Percentiles rank a stretch among this genome's conserved stretches.
Evolutionary conservation across 2,797 vertebrate species (phyloP).

Genomic region (Aulostomus chinensis): DNA sequence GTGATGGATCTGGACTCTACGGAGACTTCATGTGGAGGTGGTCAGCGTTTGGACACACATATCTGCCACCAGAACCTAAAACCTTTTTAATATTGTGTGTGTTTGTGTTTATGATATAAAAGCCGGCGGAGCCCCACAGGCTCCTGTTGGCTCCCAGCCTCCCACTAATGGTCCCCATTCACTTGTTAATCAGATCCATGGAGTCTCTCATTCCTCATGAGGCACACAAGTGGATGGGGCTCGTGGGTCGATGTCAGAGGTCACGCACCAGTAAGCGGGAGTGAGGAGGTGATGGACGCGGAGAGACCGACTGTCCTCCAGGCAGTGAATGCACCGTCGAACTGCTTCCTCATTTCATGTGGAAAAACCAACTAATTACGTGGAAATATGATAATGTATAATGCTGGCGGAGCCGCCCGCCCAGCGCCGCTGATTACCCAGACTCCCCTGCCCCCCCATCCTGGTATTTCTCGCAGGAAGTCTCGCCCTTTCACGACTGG

Average conservation of each 20-base stretch:
- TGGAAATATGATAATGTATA: constrained; percentile 99
- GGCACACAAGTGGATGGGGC: not conserved
- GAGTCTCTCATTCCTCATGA: not conserved
- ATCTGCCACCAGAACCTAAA: constrained; percentile 5
- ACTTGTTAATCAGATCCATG: constrained; percentile 22
- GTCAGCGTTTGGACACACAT: not conserved
- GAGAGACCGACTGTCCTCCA: constrained; percentile 46
- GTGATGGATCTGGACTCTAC: too few relatives aligned
- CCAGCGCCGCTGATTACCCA: constrained; percentile 45
- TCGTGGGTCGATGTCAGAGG: constrained; percentile 21
- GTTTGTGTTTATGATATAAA: constrained; percentile 6
- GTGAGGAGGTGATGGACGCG: not conserved
- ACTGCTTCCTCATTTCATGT: constrained; percentile 97
- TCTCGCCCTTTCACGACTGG: constrained; percentile 95
- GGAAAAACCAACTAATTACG: constrained; percentile 99
- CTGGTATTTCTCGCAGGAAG: constrained; percentile 96
- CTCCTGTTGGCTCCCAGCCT: constrained; percentile 6
- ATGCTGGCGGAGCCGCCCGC: constrained; percentile 78
- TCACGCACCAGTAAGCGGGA: not conserved
- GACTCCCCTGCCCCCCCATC: constrained; percentile 28
- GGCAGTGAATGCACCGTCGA: constrained; percentile 90
- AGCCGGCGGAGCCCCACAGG: constrained; percentile 1
- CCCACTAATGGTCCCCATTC: constrained; percentile 3
- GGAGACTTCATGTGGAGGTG: too few relatives aligned
- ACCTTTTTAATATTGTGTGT: constrained; percentile 12